These are phyloP conservation scores for Artibeus jamaicensis DNA, from an alignment of 2,797 vertebrate genomes.

Conservation along the genomic window DNA sequence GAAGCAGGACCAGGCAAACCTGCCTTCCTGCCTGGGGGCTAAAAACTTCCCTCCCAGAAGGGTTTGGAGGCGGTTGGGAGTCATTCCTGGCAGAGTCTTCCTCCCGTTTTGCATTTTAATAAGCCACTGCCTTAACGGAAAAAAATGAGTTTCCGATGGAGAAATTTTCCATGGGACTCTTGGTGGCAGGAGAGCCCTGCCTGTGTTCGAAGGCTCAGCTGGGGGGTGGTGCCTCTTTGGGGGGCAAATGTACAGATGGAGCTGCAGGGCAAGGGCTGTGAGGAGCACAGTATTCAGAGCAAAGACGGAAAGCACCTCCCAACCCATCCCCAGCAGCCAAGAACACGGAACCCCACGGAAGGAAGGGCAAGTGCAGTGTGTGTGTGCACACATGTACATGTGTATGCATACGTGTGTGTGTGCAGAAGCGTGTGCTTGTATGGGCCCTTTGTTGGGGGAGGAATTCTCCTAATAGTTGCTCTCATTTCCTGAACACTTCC, in stretches of 20 bases:
- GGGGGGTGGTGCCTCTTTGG: no score
- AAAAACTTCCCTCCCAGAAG: neutral
- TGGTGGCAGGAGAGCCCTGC: neutral
- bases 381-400: rapidly evolving
- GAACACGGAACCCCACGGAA: neutral
- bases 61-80: neutral
- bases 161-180: neutral
- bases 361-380: neutral
- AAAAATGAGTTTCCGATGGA: neutral
- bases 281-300: neutral
- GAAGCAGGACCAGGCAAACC: neutral
- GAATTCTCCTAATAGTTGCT: rapidly evolving
- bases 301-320: rapidly evolving
- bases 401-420: rapidly evolving
- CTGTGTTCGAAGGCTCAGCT: rapidly evolving
- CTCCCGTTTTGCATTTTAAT: neutral
- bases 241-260: rapidly evolving
- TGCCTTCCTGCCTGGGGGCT: no score
- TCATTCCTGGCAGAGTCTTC: neutral
- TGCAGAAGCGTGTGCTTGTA: neutral
- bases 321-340: rapidly evolving
- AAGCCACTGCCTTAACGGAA: neutral
- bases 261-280: neutral
- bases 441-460: neutral
- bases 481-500: rapidly evolving